These are phyloP conservation scores for Phocides pigmalion DNA, from an alignment of 1,140 invertebrate species.

Conservation along the genomic window DNA sequence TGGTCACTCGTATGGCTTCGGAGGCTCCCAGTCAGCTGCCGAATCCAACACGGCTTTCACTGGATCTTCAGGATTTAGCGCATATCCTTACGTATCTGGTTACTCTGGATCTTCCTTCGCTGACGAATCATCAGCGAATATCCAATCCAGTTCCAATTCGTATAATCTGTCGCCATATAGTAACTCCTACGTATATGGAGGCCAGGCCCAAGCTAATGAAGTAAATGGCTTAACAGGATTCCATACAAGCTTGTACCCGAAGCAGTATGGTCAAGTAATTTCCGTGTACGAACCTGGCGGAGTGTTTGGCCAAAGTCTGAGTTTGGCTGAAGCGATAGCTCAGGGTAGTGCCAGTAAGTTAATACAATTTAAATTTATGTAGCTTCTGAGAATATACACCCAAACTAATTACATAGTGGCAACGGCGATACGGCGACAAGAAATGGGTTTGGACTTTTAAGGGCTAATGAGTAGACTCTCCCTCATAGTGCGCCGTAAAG, in stretches of 20 bases:
- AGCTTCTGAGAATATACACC: no score
- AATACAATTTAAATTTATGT: background rate
- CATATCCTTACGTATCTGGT: slow-evolving; percentile 2
- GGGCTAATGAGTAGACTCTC: no score
- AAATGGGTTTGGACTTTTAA: no score
- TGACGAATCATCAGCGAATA: slow-evolving; percentile 6
- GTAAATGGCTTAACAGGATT: slow-evolving; percentile 19
- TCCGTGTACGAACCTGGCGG: slow-evolving; percentile 29
- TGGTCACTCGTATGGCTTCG: background rate
- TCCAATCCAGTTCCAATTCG: background rate
- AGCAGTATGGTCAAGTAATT: slow-evolving; percentile 5
- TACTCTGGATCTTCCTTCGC: slow-evolving; percentile 13
- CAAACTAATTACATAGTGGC: no score
- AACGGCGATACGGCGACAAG: no score
- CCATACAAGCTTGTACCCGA: slow-evolving; percentile 34
- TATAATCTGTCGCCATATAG: slow-evolving; percentile 17
- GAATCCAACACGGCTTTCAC: background rate
- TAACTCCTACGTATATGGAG: slow-evolving; percentile 15
- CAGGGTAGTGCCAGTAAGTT: slow-evolving; percentile 12
- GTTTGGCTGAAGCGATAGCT: slow-evolving; percentile 8
- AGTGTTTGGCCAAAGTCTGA: slow-evolving; percentile 12
- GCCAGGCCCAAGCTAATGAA: slow-evolving; percentile 7
- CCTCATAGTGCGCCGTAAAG: no score
- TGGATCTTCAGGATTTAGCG: background rate
- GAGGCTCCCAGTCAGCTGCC: background rate